Conservation (phyloP, 2,113 vertebrate genomes). For the Oreochromis tanganicae region DNA sequence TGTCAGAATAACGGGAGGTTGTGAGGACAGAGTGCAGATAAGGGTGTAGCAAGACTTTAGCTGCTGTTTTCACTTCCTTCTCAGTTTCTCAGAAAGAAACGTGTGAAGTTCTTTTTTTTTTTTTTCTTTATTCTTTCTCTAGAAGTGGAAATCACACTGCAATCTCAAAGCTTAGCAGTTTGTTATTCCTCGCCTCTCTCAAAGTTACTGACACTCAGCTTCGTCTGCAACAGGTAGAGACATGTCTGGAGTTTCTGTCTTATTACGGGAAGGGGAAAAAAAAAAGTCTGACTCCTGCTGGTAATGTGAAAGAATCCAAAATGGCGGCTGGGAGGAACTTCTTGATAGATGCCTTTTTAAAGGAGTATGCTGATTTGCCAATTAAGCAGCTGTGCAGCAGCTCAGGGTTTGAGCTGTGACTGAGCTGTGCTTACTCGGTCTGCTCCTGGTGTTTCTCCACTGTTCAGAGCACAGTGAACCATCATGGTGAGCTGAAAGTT, state of each 20-base stretch:
- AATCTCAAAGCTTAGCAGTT: background rate
- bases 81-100: background rate
- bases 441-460: background rate
- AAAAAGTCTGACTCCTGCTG: background rate
- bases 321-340: background rate
- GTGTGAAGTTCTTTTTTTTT: background rate
- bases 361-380: background rate
- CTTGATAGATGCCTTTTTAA: background rate
- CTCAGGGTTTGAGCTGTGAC: background rate
- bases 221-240: conserved; percentile 5
- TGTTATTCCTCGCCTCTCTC: background rate
- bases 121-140: background rate
- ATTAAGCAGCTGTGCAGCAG: background rate
- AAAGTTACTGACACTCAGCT: background rate
- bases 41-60: background rate
- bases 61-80: background rate
- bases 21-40: background rate
- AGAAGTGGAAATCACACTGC: background rate
- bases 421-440: background rate
- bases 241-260: background rate
- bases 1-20: background rate
- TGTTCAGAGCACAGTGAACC: background rate
- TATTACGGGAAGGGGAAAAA: accelerated
- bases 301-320: background rate
- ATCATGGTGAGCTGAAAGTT: background rate